phyloP scores from a whole-genome alignment of 2,888 invertebrate genomes.

The Drosophila seclusa region DNA sequence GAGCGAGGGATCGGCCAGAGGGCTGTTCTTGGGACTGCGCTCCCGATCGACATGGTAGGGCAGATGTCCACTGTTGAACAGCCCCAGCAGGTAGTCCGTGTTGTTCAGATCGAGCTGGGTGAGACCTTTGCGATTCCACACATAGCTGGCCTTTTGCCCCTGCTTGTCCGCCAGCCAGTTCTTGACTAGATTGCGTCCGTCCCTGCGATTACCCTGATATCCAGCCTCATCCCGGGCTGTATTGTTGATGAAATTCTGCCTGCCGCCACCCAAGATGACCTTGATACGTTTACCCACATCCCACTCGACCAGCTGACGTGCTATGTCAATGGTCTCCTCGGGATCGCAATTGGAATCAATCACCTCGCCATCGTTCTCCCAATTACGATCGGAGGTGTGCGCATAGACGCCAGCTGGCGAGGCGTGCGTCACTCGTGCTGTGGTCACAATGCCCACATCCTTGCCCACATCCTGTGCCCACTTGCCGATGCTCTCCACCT shows the following conservation, averaged over 20 bases:
- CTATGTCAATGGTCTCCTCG: constrained; percentile 89
- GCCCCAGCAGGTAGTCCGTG: constrained; percentile 87
- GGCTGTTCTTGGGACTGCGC: constrained; percentile 78
- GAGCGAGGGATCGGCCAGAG: constrained; percentile 87
- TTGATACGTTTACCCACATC: constrained; percentile 90
- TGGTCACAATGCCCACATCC: constrained; percentile 90
- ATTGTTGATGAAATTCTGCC: constrained; percentile 74
- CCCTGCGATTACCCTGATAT: constrained; percentile 86
- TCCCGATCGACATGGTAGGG: constrained; percentile 87
- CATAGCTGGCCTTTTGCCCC: constrained; percentile 83
- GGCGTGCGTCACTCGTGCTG: constrained; percentile 91
- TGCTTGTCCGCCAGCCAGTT: constrained; percentile 87
- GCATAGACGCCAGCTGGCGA: constrained; percentile 91
- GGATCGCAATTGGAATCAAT: constrained; percentile 84
- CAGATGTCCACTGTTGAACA: constrained; percentile 87
- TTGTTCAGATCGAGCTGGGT: constrained; percentile 83
- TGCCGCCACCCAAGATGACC: constrained; percentile 86
- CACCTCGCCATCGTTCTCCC: constrained; percentile 90
- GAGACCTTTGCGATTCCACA: constrained; percentile 81
- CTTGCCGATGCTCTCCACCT: constrained; percentile 88
- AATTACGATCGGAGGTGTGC: constrained; percentile 89
- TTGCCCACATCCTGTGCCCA: constrained; percentile 90
- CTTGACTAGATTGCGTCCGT: constrained; percentile 89
- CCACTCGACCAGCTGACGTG: constrained; percentile 89
- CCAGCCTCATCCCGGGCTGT: constrained; percentile 86